A percentile compares a stretch with the other conserved stretches of the same genome.
Conservation (phyloP, 2,888 invertebrate species). For the Melanargia galathea region DNA sequence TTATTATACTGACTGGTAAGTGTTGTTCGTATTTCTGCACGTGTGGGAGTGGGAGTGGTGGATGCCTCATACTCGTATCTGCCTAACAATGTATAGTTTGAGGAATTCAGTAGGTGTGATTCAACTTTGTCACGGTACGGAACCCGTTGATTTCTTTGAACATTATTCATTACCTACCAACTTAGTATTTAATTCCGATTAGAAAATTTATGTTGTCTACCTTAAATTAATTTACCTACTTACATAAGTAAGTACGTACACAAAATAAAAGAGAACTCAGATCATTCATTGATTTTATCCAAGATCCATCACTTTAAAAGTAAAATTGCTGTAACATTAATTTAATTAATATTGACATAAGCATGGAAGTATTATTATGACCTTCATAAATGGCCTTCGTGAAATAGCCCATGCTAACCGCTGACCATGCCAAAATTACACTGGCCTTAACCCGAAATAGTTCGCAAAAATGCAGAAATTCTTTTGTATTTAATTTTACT, state of each 20-base stretch:
- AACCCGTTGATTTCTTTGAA: slow-evolving; percentile 7
- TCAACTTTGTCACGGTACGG: slow-evolving; percentile 5
- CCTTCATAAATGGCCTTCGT: slow-evolving; percentile 17
- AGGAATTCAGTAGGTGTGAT: slow-evolving; percentile 7
- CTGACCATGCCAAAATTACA: slow-evolving; percentile 33
- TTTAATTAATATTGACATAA: slow-evolving; percentile 21
- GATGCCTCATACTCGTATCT: neutral
- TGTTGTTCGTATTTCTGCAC: neutral
- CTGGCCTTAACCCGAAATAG: slow-evolving; percentile 31
- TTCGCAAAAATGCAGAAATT: slow-evolving; percentile 17
- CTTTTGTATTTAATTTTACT: slow-evolving; percentile 14
- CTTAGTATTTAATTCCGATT: too few species aligned
- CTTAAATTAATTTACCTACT: too few species aligned
- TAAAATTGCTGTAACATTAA: slow-evolving; percentile 5
- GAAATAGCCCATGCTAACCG: slow-evolving; percentile 25
- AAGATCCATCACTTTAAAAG: neutral
- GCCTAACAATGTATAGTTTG: neutral
- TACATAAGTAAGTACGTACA: too few species aligned
- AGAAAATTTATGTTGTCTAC: too few species aligned
- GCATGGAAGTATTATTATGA: slow-evolving; percentile 10
- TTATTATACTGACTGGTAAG: too few species aligned
- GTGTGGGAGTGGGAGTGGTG: neutral
- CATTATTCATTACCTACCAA: neutral
- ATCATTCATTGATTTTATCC: neutral
- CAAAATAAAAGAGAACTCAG: too few species aligned